phyloP scores from a whole-genome alignment of 2,113 vertebrate species.

The Heptranchias perlo region DNA sequence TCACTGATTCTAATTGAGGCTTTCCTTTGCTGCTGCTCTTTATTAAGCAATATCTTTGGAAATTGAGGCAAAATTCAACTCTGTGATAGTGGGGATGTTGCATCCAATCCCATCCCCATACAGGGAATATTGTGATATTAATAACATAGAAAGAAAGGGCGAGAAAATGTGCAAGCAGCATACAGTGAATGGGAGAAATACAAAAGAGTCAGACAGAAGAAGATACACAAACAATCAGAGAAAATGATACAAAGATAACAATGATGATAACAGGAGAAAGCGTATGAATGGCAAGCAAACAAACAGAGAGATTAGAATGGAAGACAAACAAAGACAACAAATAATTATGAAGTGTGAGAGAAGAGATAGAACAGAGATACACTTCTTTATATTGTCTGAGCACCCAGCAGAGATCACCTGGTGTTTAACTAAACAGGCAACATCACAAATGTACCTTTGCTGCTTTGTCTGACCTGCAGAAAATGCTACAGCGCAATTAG shows the following conservation, averaged over 20 bases:
- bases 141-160: neutral
- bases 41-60: neutral
- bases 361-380: neutral
- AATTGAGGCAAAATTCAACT: neutral
- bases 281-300: neutral
- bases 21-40: neutral
- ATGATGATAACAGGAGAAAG: neutral
- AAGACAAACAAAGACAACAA: neutral
- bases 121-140: neutral
- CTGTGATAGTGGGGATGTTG: neutral
- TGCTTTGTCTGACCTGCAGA: neutral
- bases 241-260: neutral
- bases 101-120: neutral
- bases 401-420: too few relatives aligned
- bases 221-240: neutral
- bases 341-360: neutral
- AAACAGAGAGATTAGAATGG: neutral
- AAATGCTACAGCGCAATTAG: neutral
- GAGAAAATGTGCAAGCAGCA: neutral
- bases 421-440: neutral
- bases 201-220: neutral
- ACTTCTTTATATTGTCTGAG: neutral
- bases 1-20: neutral
- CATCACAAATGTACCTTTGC: neutral
- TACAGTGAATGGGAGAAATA: neutral